Evolutionary conservation across 1,140 invertebrate genomes (phyloP).

Genomic region (Ridgeia piscesae): DNA sequence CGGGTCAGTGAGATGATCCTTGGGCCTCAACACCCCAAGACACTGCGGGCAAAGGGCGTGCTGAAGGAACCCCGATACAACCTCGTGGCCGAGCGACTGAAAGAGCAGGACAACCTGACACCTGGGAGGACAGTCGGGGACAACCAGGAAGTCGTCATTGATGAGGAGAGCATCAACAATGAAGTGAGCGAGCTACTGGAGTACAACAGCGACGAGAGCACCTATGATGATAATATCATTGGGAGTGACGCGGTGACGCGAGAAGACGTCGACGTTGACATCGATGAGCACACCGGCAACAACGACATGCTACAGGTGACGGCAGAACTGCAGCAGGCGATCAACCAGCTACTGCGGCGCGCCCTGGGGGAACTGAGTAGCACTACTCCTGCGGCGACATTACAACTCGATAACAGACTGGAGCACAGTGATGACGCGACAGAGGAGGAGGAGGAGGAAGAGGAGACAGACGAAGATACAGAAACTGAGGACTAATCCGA

Average conservation of each 20-base stretch:
- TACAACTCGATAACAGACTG: background rate
- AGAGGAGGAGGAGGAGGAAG: background rate
- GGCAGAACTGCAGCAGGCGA: slow-evolving; percentile 15
- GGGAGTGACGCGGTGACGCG: background rate
- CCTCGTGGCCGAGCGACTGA: slow-evolving; percentile 18
- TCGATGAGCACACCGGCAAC: background rate
- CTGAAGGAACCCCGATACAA: slow-evolving; percentile 43
- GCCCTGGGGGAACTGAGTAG: slow-evolving; percentile 12
- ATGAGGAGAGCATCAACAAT: slow-evolving; percentile 25
- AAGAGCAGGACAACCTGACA: slow-evolving; percentile 16
- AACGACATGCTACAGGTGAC: slow-evolving; percentile 5
- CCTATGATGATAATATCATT: background rate
- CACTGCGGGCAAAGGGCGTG: slow-evolving; percentile 51
- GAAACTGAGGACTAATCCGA: background rate
- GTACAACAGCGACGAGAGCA: background rate
- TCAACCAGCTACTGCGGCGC: slow-evolving; percentile 12
- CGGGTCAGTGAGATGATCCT: slow-evolving; percentile 54
- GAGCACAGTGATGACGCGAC: background rate
- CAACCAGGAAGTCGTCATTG: slow-evolving; percentile 8
- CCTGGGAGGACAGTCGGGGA: background rate
- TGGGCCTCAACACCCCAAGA: slow-evolving; percentile 55
- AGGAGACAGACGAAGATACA: background rate
- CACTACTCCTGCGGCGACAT: background rate
- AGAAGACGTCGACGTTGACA: slow-evolving; percentile 11
- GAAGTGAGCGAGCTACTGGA: slow-evolving; percentile 7